Evolutionary conservation across 1,140 invertebrate species (phyloP), one percentile per base, ranked within the genome.

Genomic region (Centruroides sculpturatus): DNA sequence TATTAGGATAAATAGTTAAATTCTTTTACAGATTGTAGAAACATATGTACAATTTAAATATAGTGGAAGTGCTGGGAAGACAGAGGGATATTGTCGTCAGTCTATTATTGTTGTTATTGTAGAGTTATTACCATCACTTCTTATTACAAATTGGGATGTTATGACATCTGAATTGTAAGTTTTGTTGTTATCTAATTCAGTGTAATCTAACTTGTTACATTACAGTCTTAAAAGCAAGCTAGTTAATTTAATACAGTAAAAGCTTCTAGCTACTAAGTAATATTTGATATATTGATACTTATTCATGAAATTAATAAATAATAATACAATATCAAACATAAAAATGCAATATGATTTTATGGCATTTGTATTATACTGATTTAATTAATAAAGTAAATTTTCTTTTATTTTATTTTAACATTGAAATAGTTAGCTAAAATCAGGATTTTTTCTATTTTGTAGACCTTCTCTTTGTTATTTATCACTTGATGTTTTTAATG

Each of bases 121-220:
- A 23, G 89, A 94, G 72, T 80, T 94, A 64, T 69, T 89, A 57
- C 89, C 90, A 0, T 92, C 89, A 67, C 78, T 93, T 3, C 83
- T 90, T 62, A 86, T 95, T 54, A 92, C 87, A 5, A 87, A 85
- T 71, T 95, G 92, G 91, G 91, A 95, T 77, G 91, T 94, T 3
- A 71, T 94, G 60, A 88, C 91, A 8, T 89, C 89, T 9, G 89
- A 94, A 80, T 86, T 84, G 85, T 89, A 76, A 81, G 80, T 80
- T 47, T 59, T 11, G 34, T 47, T 9, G 51, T 49, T 10, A 12
- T 47, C 23, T 35, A 11, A n/a, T 41, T 41, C 0, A 41, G 8
- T 41, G 41, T 41, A 1, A 23, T 23, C 23, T 23, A 23, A 23
- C 23, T 23, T 23, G 23, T 23, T 23, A 23, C 23, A 23, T 23